Evolutionary conservation across 2,888 invertebrate genomes (phyloP).

Genomic region (Leucophenga montana): DNA sequence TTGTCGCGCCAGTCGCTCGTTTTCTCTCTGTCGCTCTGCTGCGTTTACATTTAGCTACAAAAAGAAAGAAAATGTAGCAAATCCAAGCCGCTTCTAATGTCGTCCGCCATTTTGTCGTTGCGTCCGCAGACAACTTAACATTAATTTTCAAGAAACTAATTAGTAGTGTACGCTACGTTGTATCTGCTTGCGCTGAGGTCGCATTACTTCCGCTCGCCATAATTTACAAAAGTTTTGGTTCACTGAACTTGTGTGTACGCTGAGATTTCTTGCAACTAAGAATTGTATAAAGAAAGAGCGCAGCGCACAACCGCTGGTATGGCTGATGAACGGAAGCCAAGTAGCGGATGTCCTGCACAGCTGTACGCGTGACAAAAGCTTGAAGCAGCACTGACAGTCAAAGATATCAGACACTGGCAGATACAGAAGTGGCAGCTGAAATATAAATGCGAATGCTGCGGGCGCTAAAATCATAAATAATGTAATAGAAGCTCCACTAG

Average conservation of each 20-base stretch:
- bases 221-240: slow-evolving; percentile 31
- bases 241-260: slow-evolving; percentile 26
- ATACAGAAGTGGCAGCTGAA: too few species aligned
- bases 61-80: background rate
- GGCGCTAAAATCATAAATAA: slow-evolving; percentile 20
- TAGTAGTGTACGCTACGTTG: slow-evolving; percentile 6
- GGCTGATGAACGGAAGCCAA: slow-evolving; percentile 8
- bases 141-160: slow-evolving; percentile 29
- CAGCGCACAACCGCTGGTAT: background rate
- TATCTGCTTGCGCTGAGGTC: slow-evolving; percentile 21
- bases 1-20: background rate
- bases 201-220: slow-evolving; percentile 35
- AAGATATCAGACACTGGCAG: background rate
- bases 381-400: background rate
- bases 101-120: background rate
- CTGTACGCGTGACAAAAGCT: slow-evolving; percentile 19
- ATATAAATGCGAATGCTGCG: background rate
- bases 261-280: background rate
- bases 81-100: slow-evolving; percentile 5
- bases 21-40: background rate
- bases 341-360: slow-evolving; percentile 17
- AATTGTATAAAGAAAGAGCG: background rate
- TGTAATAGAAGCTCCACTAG: slow-evolving; percentile 10
- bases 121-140: slow-evolving; percentile 13
- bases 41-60: background rate